phyloP scores from a whole-genome alignment of 35 echinoderm and acorn worm genomes.

The Nesometra sesokonis region DNA sequence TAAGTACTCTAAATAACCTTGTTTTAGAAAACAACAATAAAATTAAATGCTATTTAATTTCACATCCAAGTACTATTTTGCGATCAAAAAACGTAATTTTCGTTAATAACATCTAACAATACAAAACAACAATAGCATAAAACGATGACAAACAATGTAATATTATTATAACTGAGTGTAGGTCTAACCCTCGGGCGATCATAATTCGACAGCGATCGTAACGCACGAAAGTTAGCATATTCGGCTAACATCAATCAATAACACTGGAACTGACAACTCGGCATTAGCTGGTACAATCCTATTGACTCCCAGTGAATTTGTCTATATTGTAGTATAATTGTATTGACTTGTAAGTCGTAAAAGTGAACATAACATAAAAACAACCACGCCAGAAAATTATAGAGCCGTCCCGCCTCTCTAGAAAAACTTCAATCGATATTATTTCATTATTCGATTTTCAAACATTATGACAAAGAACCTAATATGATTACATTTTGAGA shows the following conservation, averaged over 20 bases:
- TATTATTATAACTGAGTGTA: background rate
- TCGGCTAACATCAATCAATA: background rate
- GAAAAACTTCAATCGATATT: no score
- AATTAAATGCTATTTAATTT: background rate
- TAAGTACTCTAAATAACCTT: no score
- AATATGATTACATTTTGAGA: no score
- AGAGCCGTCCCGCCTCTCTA: no score
- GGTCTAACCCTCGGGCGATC: background rate
- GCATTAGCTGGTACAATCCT: background rate
- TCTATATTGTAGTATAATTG: background rate
- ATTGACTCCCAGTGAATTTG: background rate
- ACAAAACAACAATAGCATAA: background rate
- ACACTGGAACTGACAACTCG: background rate
- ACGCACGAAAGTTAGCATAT: background rate
- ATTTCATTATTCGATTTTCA: no score
- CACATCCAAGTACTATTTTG: background rate
- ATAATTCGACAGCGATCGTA: no score
- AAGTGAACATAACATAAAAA: no score
- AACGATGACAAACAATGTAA: background rate
- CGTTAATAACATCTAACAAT: background rate
- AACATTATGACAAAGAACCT: no score
- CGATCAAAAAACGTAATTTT: no score
- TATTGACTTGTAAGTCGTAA: no score
- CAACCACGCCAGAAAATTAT: no score
- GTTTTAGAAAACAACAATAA: no score